Percentiles rank a stretch among this genome's conserved stretches.
phyloP scores from a whole-genome alignment of 2,888 invertebrate genomes.

The Melanophora roralis region DNA sequence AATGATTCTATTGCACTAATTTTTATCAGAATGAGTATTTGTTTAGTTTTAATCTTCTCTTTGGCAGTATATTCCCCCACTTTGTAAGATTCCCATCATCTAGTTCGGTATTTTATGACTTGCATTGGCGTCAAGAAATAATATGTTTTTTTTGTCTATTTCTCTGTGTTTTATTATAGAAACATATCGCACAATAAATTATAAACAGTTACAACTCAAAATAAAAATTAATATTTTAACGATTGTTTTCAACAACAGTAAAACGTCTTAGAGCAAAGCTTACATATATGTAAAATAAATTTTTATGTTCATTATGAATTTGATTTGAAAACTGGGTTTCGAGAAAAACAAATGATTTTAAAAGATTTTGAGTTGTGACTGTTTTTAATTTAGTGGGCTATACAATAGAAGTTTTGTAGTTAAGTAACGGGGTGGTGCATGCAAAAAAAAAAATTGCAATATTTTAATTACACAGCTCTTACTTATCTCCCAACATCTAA shows the following conservation, averaged over 20 bases:
- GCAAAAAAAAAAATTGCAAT: not conserved
- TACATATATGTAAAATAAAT: too few species aligned
- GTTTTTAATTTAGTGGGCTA: too few species aligned
- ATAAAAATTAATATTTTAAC: too few species aligned
- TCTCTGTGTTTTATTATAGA: not conserved
- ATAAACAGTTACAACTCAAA: too few species aligned
- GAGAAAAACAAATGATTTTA: too few species aligned
- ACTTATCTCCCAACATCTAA: not conserved
- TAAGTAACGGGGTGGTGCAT: not conserved
- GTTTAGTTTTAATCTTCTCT: slow-evolving; percentile 27
- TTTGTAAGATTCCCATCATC: slow-evolving; percentile 11
- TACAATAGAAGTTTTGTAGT: not conserved
- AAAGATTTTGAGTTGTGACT: too few species aligned
- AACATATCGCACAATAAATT: too few species aligned
- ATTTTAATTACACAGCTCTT: not conserved
- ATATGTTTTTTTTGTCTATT: slow-evolving; percentile 14
- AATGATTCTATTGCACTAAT: slow-evolving; percentile 30
- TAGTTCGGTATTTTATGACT: slow-evolving; percentile 37
- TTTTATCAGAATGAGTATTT: slow-evolving; percentile 7
- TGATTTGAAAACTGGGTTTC: too few species aligned
- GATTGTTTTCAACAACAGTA: too few species aligned
- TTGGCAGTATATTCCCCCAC: not conserved
- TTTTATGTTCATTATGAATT: too few species aligned
- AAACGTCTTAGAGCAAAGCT: too few species aligned
- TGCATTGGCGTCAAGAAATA: slow-evolving; percentile 47